Percentiles rank a stretch among this genome's conserved stretches.
phyloP scores from a whole-genome alignment of 1,140 invertebrate genomes.

The Zaprionus ghesquierei region DNA sequence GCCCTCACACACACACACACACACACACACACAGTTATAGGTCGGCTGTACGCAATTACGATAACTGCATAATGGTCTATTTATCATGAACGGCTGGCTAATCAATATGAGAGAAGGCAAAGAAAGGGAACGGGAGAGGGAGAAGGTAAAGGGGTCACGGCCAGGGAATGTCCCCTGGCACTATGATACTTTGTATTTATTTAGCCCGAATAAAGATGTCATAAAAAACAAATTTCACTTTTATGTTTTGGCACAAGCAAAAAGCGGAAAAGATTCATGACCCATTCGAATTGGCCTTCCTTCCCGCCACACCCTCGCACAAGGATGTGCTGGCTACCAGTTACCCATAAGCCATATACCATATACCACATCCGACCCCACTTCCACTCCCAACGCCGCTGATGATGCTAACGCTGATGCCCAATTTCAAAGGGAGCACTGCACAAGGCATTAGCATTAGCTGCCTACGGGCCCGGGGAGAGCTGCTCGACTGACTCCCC shows the following conservation, averaged over 20 bases:
- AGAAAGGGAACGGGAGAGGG: background rate
- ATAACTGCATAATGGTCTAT: slow-evolving; percentile 68
- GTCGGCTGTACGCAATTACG: slow-evolving; percentile 52
- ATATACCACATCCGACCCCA: background rate
- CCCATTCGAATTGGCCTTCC: slow-evolving; percentile 61
- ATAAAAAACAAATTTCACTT: slow-evolving; percentile 80
- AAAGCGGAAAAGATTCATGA: slow-evolving; percentile 73
- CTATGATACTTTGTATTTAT: slow-evolving; percentile 75
- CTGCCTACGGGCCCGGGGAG: slow-evolving; percentile 36
- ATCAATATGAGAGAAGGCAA: slow-evolving; percentile 33
- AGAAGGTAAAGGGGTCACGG: slow-evolving; percentile 4
- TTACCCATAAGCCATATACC: slow-evolving; percentile 4
- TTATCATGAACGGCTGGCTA: slow-evolving; percentile 73
- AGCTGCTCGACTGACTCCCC: background rate
- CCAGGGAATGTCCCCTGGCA: slow-evolving; percentile 60
- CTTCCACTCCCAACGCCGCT: background rate
- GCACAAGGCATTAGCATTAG: slow-evolving; percentile 43
- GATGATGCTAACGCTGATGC: slow-evolving; percentile 52
- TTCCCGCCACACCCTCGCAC: too few species aligned
- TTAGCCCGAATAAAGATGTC: slow-evolving; percentile 77
- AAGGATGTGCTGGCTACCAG: background rate
- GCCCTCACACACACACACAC: background rate
- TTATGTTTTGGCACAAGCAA: slow-evolving; percentile 65
- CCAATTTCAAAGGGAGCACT: slow-evolving; percentile 53
- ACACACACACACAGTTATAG: background rate